Conservation (phyloP, 2,888 invertebrate genomes). For the Melanophora roralis region DNA sequence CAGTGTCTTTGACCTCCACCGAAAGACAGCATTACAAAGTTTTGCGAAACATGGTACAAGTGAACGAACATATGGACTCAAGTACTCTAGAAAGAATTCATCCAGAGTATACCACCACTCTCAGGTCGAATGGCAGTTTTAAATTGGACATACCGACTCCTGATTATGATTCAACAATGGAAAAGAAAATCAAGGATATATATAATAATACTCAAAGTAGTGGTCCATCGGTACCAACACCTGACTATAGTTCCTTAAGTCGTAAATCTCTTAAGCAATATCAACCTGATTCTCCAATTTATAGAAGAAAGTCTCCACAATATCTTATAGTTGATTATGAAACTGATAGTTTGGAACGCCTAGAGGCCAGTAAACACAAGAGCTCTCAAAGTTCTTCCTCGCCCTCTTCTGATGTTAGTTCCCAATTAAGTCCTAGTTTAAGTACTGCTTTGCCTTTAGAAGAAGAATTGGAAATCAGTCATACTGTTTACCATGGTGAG, state of each 20-base stretch:
- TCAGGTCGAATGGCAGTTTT: slow-evolving; percentile 62
- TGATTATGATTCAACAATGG: slow-evolving; percentile 77
- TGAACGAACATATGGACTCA: slow-evolving; percentile 79
- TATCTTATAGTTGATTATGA: slow-evolving; percentile 82
- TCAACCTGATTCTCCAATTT: slow-evolving; percentile 77
- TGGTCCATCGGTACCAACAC: slow-evolving; percentile 76
- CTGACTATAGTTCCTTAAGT: slow-evolving; percentile 77
- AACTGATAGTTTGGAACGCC: slow-evolving; percentile 85
- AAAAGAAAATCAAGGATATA: slow-evolving; percentile 76
- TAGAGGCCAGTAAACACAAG: slow-evolving; percentile 78
- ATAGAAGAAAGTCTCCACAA: slow-evolving; percentile 75
- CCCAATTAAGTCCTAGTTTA: slow-evolving; percentile 85
- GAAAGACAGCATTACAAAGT: slow-evolving; percentile 75
- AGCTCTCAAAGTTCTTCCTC: slow-evolving; percentile 78
- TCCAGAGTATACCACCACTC: slow-evolving; percentile 72
- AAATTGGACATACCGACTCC: slow-evolving; percentile 75
- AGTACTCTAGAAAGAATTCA: slow-evolving; percentile 84
- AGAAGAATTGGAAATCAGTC: slow-evolving; percentile 88
- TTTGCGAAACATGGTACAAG: slow-evolving; percentile 74
- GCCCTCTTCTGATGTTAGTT: slow-evolving; percentile 80
- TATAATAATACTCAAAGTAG: slow-evolving; percentile 74
- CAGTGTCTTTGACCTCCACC: slow-evolving; percentile 71
- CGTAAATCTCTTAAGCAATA: slow-evolving; percentile 75
- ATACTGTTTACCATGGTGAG: slow-evolving; percentile 81
- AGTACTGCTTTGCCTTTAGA: slow-evolving; percentile 87